A percentile compares a stretch with the other conserved stretches of the same genome.
phyloP scores from a whole-genome alignment of 2,888 invertebrate genomes.

The Ormyrus nitidulus region DNA sequence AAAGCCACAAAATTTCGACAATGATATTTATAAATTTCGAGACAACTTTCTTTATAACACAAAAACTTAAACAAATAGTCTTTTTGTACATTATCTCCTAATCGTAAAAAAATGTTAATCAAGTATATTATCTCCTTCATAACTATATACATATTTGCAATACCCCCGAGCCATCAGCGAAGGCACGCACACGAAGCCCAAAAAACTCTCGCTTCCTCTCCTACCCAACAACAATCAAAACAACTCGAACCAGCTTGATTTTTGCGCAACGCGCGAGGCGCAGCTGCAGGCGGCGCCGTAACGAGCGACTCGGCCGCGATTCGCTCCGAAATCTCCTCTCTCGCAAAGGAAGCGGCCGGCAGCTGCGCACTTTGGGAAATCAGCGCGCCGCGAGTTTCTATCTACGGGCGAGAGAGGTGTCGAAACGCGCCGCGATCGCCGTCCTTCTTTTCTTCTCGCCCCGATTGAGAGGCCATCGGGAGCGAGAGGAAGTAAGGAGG shows the following conservation, averaged over 20 bases:
- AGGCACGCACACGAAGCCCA: no score
- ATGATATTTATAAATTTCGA: no score
- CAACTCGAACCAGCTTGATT: background rate
- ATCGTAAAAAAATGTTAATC: no score
- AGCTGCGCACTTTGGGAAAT: slow-evolving; percentile 26
- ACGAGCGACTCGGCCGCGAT: background rate
- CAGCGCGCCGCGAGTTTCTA: background rate
- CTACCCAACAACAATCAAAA: background rate
- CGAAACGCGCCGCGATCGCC: background rate
- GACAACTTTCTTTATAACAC: no score
- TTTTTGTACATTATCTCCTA: no score
- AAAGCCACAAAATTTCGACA: no score
- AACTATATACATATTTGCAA: no score
- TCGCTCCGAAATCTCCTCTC: slow-evolving; percentile 13
- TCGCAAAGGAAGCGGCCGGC: background rate
- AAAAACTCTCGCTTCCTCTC: background rate
- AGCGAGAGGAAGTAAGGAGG: background rate
- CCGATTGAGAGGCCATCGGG: background rate
- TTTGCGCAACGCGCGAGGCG: slow-evolving; percentile 1
- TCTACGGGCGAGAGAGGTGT: slow-evolving; percentile 7
- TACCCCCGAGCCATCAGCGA: no score
- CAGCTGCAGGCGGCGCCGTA: background rate
- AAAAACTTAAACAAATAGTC: no score
- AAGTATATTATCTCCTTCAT: no score
- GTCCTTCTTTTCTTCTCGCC: background rate